Evolutionary conservation across 2,797 vertebrate genomes (phyloP).

Genomic region (Heteromormyrus szaboi): DNA sequence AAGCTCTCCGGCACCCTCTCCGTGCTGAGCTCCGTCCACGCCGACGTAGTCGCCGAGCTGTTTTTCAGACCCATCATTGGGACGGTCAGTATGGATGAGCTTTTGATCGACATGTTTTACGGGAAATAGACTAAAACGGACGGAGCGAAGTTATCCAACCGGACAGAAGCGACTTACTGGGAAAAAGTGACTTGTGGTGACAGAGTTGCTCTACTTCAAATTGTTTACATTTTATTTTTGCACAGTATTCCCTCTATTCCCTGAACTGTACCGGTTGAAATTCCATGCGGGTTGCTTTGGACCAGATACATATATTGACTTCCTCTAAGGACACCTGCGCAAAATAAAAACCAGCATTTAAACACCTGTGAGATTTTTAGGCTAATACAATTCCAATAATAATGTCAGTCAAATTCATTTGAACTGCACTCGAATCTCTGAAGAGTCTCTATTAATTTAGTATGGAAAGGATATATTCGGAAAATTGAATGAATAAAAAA

Average conservation of each 20-base stretch:
- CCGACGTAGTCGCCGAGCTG: constrained; percentile 79
- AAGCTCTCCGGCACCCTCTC: constrained; percentile 84
- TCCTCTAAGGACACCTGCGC: background rate
- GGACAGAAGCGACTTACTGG: background rate
- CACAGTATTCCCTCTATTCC: background rate
- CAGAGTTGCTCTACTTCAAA: background rate
- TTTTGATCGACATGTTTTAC: constrained; percentile 95
- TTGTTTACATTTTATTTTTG: background rate
- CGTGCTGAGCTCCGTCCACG: constrained; percentile 81
- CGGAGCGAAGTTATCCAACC: background rate
- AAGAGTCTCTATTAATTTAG: background rate
- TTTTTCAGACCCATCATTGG: constrained; percentile 95
- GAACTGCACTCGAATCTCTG: background rate
- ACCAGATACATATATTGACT: background rate
- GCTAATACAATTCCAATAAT: background rate
- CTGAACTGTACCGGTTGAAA: background rate
- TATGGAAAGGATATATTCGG: background rate
- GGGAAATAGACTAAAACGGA: constrained; percentile 59
- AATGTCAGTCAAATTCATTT: background rate
- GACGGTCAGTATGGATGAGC: constrained; percentile 88
- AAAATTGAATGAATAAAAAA: background rate
- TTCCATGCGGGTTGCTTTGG: background rate
- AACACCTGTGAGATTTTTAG: background rate
- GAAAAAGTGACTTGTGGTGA: background rate
- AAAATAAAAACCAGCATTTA: background rate